These are phyloP conservation scores for Amorpha juglandis DNA, from an alignment of 2,888 invertebrate species.

Conservation along the genomic window DNA sequence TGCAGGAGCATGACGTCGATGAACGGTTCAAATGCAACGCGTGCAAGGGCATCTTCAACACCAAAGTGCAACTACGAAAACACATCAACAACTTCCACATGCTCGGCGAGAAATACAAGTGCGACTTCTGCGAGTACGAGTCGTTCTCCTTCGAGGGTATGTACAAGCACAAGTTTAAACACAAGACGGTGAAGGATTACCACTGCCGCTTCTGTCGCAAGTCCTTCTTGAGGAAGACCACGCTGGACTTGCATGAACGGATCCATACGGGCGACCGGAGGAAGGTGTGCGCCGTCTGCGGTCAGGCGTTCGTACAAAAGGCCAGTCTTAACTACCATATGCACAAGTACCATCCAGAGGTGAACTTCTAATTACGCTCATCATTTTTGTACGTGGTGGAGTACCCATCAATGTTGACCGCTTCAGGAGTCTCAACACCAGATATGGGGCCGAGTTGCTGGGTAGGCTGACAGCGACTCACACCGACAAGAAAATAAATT, in stretches of 20 bases:
- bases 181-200: constrained; percentile 68
- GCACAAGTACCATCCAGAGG: constrained; percentile 74
- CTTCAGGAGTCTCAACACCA: background rate
- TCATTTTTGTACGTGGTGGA: background rate
- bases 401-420: background rate
- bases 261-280: constrained; percentile 72
- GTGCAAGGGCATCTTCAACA: constrained; percentile 64
- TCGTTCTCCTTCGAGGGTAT: constrained; percentile 59
- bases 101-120: constrained; percentile 65
- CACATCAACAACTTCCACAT: constrained; percentile 71
- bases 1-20: constrained; percentile 62
- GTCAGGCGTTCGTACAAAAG: constrained; percentile 76
- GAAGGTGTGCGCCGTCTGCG: constrained; percentile 66
- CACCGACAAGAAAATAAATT: background rate
- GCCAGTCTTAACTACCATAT: constrained; percentile 76
- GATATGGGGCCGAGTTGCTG: background rate
- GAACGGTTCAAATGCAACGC: constrained; percentile 69
- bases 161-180: constrained; percentile 71
- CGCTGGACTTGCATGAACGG: constrained; percentile 62
- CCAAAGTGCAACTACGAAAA: constrained; percentile 56
- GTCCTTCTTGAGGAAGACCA: constrained; percentile 67
- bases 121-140: constrained; percentile 67
- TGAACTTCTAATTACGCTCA: constrained; percentile 46
- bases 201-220: constrained; percentile 75
- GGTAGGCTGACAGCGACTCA: background rate